Conservation (phyloP, 2,113 vertebrate genomes). For the Callithrix jacchus region DNA sequence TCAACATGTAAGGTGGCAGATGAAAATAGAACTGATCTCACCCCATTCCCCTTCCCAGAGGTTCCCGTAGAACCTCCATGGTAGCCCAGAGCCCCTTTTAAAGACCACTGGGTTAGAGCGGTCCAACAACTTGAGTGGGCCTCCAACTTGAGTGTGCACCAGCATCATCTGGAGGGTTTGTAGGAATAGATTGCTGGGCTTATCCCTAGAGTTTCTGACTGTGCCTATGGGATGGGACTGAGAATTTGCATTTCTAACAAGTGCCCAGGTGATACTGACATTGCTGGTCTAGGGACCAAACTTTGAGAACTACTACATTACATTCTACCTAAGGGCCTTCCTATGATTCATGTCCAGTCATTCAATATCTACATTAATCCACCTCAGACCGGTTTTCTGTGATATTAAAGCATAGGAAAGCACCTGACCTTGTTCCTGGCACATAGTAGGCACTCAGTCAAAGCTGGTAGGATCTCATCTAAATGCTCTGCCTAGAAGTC, state of each 20-base stretch:
- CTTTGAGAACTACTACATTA: slow-evolving; percentile 4
- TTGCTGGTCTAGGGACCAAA: background rate
- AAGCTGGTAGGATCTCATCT: background rate
- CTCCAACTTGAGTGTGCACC: background rate
- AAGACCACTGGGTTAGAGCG: background rate
- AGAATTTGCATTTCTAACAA: slow-evolving; percentile 16
- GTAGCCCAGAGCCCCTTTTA: background rate
- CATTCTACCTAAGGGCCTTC: background rate
- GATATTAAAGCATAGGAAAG: background rate
- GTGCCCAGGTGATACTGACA: background rate
- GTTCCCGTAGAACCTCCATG: background rate
- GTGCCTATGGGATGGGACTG: background rate
- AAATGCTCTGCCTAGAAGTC: background rate
- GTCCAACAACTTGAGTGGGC: too few species aligned
- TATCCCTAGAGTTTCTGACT: background rate
- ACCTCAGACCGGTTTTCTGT: background rate
- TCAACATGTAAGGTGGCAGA: background rate
- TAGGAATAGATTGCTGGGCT: background rate
- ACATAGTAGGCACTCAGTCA: background rate
- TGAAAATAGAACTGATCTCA: background rate
- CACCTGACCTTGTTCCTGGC: background rate
- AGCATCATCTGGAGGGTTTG: background rate
- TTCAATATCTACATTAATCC: background rate
- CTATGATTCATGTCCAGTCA: background rate
- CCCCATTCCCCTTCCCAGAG: background rate